These are phyloP conservation scores for Trypoxylon attenuatum DNA, from an alignment of 2,888 invertebrate species.

Conservation along the genomic window DNA sequence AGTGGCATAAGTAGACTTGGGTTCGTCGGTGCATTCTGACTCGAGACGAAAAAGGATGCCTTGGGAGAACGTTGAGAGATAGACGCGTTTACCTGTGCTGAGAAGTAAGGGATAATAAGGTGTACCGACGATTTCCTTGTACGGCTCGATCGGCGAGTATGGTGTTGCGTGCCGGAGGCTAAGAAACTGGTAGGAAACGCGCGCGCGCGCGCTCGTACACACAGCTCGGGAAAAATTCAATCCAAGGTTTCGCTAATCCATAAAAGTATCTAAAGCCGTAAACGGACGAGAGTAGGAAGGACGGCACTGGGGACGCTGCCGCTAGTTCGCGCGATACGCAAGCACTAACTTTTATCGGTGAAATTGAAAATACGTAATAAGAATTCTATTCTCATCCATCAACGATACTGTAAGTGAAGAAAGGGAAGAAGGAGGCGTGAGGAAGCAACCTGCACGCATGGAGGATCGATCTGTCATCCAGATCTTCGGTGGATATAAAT, in stretches of 20 bases:
- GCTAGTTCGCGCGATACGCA: not conserved
- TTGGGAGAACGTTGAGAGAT: not conserved
- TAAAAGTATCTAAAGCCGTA: slow-evolving; percentile 2
- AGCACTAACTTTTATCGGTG: too few relatives aligned
- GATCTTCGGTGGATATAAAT: slow-evolving; percentile 65
- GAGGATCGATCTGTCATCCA: slow-evolving; percentile 62
- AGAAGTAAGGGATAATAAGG: slow-evolving; percentile 22
- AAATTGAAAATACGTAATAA: too few relatives aligned
- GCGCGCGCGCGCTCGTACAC: not conserved
- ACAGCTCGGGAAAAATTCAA: slow-evolving; percentile 29
- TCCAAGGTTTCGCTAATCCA: slow-evolving; percentile 20
- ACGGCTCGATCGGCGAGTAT: slow-evolving; percentile 20
- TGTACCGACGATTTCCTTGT: slow-evolving; percentile 36
- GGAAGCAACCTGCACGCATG: slow-evolving; percentile 27
- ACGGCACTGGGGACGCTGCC: not conserved
- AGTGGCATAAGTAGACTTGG: too few relatives aligned
- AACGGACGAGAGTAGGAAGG: not conserved
- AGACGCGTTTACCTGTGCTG: slow-evolving; percentile 20
- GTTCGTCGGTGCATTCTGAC: too few relatives aligned
- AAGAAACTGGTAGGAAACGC: slow-evolving; percentile 27
- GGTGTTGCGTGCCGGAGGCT: slow-evolving; percentile 21
- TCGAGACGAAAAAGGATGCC: too few relatives aligned
- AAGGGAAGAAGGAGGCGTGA: not conserved
- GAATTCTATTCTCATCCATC: too few relatives aligned
- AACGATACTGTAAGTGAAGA: not conserved